Evolutionary conservation across 2,888 invertebrate genomes (phyloP), one percentile per base, ranked within the genome.

Genomic region (Tenthredo distinguenda): DNA sequence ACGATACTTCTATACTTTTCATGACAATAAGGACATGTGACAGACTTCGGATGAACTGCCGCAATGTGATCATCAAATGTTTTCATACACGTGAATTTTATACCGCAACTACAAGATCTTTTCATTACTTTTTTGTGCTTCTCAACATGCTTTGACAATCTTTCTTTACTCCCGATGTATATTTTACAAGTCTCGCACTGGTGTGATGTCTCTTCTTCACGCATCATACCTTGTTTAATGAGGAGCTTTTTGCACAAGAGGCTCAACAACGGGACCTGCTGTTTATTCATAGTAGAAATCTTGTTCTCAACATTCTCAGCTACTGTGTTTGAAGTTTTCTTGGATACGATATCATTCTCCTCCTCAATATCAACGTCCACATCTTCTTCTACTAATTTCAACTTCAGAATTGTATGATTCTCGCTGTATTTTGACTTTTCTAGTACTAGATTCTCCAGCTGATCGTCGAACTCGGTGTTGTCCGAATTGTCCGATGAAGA

Each of bases 301-400:
- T 26, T 50, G 71, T 5, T 37, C 31, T 55, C 74, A 62, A 21
- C 55, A 43, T 34, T 65, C 5, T 65, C 18, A 26, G 15, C n/a
- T 82, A 21, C 26, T 68, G 81, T 26, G 31, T 68, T 72, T 68
- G n/a, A 58, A 26, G 40, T 7, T 26, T 65, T 62, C 2, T 26
- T 21, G 3, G 18, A n/a, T 15, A n/a, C 9, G 0, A 55, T n/a
- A 18, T 55, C 55, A 55, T 55, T 55, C n/a, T 34, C 12, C 21
- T 71, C 55, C 18, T 91, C 90, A 2, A 92, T 88, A 68, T 91
- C 91, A 26, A 89, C 88, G 40, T 92, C 91, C 77, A 91, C 90
- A 34, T 18, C 85, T 62, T 82, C 86, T 12, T 92, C 89, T 0
- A 86, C 88, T 15, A 84, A 82, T 86, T 91, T 77, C 6, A 91